Evolutionary conservation across 2,113 vertebrate genomes (phyloP).

Genomic region (Mixornis gularis): DNA sequence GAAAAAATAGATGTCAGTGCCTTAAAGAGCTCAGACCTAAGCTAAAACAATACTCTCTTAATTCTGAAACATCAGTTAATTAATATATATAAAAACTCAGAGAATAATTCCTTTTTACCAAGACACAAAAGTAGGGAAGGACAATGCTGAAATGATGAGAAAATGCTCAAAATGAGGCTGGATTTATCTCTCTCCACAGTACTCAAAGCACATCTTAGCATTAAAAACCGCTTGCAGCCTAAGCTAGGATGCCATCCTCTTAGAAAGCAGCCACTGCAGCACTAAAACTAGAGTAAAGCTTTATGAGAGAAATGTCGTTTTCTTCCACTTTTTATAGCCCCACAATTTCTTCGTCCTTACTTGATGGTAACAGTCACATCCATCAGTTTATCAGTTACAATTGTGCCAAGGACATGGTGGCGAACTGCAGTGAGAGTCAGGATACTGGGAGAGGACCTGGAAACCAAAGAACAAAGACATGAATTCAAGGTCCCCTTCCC

Average conservation of each 20-base stretch:
- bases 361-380: slow-evolving; percentile 95
- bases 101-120: background rate
- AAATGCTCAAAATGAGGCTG: background rate
- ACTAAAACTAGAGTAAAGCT: background rate
- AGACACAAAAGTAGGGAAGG: background rate
- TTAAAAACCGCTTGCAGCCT: background rate
- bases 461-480: slow-evolving; percentile 10
- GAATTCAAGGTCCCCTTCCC: background rate
- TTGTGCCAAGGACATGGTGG: slow-evolving; percentile 91
- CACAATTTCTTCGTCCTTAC: slow-evolving; percentile 68
- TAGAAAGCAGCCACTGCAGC: background rate
- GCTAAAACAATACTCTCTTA: background rate
- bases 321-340: background rate
- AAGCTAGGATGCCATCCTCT: background rate
- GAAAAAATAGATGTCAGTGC: background rate
- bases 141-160: background rate
- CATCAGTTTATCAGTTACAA: slow-evolving; percentile 91
- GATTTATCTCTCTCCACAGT: background rate
- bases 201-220: background rate
- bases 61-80: background rate
- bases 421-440: slow-evolving; percentile 92
- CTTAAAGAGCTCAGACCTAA: background rate
- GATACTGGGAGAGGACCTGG: slow-evolving; percentile 91
- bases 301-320: background rate
- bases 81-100: background rate